Evolutionary conservation across 2,888 invertebrate species (phyloP).

Genomic region (Dendrolimus houi): DNA sequence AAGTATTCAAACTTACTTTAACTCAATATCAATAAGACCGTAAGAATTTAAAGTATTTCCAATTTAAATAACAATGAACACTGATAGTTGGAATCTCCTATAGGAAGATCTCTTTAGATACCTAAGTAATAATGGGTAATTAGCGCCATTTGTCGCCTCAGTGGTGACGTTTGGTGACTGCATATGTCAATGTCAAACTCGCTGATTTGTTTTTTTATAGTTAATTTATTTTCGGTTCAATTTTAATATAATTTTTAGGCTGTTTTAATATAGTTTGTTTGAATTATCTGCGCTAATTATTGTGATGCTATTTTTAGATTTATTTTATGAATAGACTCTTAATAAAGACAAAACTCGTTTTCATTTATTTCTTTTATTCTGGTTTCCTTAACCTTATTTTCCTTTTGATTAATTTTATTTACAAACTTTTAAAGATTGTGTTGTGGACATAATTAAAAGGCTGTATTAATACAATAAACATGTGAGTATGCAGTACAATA

Average conservation of each 20-base stretch:
- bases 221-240: conserved; percentile 27
- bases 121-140: not conserved
- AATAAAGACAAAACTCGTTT: conserved; percentile 67
- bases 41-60: not conserved
- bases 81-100: not conserved
- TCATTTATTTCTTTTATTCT: conserved; percentile 42
- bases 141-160: not conserved
- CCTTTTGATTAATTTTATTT: not conserved
- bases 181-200: not conserved
- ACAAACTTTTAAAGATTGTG: not conserved
- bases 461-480: no score
- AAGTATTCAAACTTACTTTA: no score
- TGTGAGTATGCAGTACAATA: no score
- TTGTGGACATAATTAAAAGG: no score
- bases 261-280: conserved; percentile 32
- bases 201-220: not conserved
- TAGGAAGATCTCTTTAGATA: not conserved
- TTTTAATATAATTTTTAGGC: conserved; percentile 36
- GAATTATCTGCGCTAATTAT: conserved; percentile 48
- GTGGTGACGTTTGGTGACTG: not conserved
- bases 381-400: conserved; percentile 16
- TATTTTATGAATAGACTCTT: conserved; percentile 61
- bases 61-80: not conserved
- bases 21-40: no score
- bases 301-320: conserved; percentile 71